Base-by-base conservation (phyloP, 2,113 vertebrate genomes). In the Microcebus tavaratra region DNA sequence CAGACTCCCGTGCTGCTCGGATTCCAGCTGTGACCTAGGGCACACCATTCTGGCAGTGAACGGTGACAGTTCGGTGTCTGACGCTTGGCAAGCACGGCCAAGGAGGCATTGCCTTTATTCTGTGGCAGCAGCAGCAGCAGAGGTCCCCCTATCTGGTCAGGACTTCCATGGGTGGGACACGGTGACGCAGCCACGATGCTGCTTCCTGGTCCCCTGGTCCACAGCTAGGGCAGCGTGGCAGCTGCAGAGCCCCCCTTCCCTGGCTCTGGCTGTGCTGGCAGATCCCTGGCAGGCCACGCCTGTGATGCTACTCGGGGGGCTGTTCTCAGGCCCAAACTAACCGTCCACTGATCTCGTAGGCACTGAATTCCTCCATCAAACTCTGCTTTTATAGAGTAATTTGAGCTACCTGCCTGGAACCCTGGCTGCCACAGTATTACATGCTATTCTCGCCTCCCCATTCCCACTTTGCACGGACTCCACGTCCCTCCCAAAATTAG, bases 41-140 rank as follows among this genome's bases (percentile, higher is more conserved):
- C 3, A 45, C 78, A 53, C 5, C 73, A 34, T 15, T n/a, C n/a
- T 31, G 48, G n/a, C 34, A 68, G 61, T 27, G 10, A 45, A 36
- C 68, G 3, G 8, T 27, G 42, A 45, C 39, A 25, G 2, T 36
- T 31, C 23, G 1, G 23, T 11, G 2, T 25, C 27, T 55, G 42
- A 17, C 0, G 0, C n/a, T 25, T 67, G n/a, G 48, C 36, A 57
- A 85, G 65, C 53, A 25, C 6, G 23, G 10, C 2, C 3, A 0
- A 1, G 18, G 15, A n/a, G 48, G 20, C 63, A 50, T 0, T 42
- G 36, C 36, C 21, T 79, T 36, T 73, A 67, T 29, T 50, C 45
- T 53, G 42, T 15, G 73, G 50, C 50, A 68, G 15, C 85, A 6
- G 42, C 42, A 45, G 2, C 25, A 21, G 12, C 83, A 48, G 15